Evolutionary conservation across 2,113 vertebrate species (phyloP).

Genomic region (Ciconia maguari): DNA sequence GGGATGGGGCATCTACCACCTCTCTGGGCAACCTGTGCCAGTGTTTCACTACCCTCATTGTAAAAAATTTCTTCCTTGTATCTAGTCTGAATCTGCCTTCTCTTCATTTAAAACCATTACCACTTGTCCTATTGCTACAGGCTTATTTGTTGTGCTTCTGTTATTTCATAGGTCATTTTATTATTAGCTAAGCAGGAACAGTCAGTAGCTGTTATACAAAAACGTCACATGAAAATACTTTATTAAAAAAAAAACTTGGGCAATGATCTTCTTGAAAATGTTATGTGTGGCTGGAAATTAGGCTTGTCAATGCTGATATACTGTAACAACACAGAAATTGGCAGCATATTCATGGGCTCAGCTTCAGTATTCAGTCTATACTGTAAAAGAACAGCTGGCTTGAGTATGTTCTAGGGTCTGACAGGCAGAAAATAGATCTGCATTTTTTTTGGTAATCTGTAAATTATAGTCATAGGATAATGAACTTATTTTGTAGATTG

Average conservation of each 20-base stretch:
- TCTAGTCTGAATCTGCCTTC: background rate
- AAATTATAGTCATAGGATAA: background rate
- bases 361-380: background rate
- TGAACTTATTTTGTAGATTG: background rate
- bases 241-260: background rate
- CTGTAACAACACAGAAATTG: background rate
- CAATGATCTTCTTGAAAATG: background rate
- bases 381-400: background rate
- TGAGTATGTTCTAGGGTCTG: background rate
- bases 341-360: background rate
- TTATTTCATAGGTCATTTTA: background rate
- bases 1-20: background rate
- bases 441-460: background rate
- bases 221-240: background rate
- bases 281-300: background rate
- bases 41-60: background rate
- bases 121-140: background rate
- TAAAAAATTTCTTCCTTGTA: background rate
- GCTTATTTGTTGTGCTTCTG: background rate
- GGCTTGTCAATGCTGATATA: background rate
- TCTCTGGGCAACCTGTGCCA: background rate
- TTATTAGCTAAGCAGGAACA: background rate
- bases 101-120: background rate
- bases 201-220: background rate
- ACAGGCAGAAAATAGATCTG: background rate